Evolutionary conservation across 2,888 invertebrate species (phyloP), one percentile per base, ranked within the genome.

Genomic region (Drosophila mulleri): DNA sequence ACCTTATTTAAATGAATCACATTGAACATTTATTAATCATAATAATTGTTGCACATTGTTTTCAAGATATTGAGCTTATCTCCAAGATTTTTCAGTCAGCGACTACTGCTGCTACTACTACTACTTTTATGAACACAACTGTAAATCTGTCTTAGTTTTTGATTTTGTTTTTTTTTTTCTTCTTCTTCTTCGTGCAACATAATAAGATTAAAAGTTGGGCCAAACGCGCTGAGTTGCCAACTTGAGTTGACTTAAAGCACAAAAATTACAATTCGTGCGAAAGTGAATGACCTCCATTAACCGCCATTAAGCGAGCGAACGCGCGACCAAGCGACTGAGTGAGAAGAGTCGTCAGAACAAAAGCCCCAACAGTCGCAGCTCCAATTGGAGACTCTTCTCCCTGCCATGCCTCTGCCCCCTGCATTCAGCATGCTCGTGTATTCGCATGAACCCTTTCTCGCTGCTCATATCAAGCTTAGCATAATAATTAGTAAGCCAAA

Each of bases 231-330:
- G 66, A 74, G 68, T 82, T 77, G 77, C 72, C 77, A 81, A 80
- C 81, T 87, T 72, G 82, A 73, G 75, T 83, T 78, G 75, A 80
- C 84, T 87, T 84, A 84, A 89, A 89, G 84, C 80, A 87, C 81
- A 83, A 80, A 88, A 82, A 89, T 89, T 90, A 91, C 91, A 89
- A 89, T 92, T 92, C 92, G 91, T 92, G 89, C 91, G 92, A 92
- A 92, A 92, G 92, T 92, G 92, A 92, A 92, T 92, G 92, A 92
- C 92, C 92, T 92, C 92, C 91, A 92, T 92, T 92, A 92, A 92
- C 92, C 92, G 92, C 90, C 91, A 91, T 91, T 91, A 92, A 90
- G 72, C 58, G 72, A 72, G 67, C 53, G 62, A 67, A 8, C 18
- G 59, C 48, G 18, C 39, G 61, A 26, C 7, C 26, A 7, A 61